Evolutionary conservation across 2,888 invertebrate genomes (phyloP).

Genomic region (Drosophila macrospina): DNA sequence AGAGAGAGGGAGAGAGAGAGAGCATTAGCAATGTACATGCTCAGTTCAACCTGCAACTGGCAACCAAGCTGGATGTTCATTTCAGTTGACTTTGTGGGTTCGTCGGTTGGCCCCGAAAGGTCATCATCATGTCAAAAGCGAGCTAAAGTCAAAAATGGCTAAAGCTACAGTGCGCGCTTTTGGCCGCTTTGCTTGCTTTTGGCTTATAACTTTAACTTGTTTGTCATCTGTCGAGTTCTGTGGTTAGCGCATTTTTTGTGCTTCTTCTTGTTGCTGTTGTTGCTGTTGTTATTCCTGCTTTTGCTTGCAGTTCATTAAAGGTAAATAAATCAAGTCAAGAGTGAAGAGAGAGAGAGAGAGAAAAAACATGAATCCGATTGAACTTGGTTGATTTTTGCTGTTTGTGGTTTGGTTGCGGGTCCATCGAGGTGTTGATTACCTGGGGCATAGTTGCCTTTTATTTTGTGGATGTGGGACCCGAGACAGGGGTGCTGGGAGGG

Average conservation of each 20-base stretch:
- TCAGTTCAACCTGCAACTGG: slow-evolving; percentile 21
- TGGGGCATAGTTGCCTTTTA: slow-evolving; percentile 29
- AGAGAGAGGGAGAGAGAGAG: slow-evolving; percentile 14
- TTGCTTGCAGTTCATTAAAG: slow-evolving; percentile 72
- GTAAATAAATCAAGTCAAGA: slow-evolving; percentile 71
- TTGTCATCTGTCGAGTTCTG: slow-evolving; percentile 58
- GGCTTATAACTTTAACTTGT: slow-evolving; percentile 58
- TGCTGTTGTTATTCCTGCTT: slow-evolving; percentile 3
- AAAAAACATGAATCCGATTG: slow-evolving; percentile 35
- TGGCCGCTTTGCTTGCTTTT: slow-evolving; percentile 12
- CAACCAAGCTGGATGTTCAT: slow-evolving; percentile 28
- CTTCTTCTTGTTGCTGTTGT: slow-evolving; percentile 1
- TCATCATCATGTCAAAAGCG: slow-evolving; percentile 42
- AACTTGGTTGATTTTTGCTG: slow-evolving; percentile 51
- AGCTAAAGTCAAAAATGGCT: slow-evolving; percentile 23
- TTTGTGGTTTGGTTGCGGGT: slow-evolving; percentile 35
- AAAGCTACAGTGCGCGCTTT: slow-evolving; percentile 31
- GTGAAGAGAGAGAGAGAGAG: slow-evolving; percentile 16
- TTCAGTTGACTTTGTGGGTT: slow-evolving; percentile 37
- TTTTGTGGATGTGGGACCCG: slow-evolving; percentile 12
- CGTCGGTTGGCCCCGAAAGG: slow-evolving; percentile 33
- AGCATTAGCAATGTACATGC: slow-evolving; percentile 20
- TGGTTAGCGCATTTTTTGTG: slow-evolving; percentile 43
- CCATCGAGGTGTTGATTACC: slow-evolving; percentile 67
- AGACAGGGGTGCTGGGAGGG: not conserved